Evolutionary conservation across 2,113 vertebrate species (phyloP).

Genomic region (Pseudonaja textilis): DNA sequence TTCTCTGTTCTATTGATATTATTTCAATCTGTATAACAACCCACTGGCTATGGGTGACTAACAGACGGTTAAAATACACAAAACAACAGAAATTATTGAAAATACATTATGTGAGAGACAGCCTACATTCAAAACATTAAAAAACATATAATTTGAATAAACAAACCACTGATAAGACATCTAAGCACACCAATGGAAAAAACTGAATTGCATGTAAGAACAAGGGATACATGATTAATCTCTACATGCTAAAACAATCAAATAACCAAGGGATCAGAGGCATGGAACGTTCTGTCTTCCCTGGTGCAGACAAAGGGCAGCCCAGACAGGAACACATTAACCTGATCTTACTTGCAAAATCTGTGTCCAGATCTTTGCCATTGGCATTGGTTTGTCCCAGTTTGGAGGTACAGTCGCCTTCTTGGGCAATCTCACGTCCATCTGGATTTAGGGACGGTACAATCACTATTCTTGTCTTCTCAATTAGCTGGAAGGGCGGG

Average conservation of each 20-base stretch:
- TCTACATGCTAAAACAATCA: background rate
- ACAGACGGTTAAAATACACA: background rate
- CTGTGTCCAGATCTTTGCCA: conserved; percentile 88
- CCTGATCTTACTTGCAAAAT: conserved; percentile 84
- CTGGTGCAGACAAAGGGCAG: background rate
- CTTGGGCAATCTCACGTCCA: conserved; percentile 84
- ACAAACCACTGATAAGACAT: background rate
- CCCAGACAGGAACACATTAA: background rate
- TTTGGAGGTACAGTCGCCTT: conserved; percentile 84
- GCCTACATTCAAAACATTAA: background rate
- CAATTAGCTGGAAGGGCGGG: conserved; percentile 77
- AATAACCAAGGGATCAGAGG: background rate
- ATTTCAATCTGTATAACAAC: background rate
- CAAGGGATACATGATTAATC: background rate
- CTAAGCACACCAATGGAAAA: background rate
- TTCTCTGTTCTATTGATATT: background rate
- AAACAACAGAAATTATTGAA: background rate
- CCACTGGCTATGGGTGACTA: background rate
- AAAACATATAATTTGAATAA: background rate
- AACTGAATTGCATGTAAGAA: background rate
- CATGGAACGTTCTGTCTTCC: background rate
- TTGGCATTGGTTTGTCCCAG: conserved; percentile 78
- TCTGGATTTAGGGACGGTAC: conserved; percentile 95
- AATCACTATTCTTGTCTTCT: conserved; percentile 90
- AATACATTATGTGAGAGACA: background rate